phyloP scores from a whole-genome alignment of 2,113 vertebrate species.

The Kryptolebias marmoratus region DNA sequence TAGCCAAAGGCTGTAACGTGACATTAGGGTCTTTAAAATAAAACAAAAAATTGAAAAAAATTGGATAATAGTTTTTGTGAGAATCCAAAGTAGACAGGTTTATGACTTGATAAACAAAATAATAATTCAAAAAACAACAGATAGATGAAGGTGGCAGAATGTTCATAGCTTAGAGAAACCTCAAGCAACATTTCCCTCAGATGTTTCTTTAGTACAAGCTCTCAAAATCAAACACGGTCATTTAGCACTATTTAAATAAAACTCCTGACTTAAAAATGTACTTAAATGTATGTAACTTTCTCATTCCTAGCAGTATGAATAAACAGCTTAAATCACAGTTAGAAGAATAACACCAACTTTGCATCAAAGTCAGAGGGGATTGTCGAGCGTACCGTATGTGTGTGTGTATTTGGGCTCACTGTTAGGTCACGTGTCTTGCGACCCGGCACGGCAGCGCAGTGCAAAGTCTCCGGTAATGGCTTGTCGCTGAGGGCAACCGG shows the following conservation, averaged over 20 bases:
- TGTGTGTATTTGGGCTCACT: constrained; percentile 20
- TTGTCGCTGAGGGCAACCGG: constrained; percentile 54
- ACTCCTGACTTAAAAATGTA: background rate
- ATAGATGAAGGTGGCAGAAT: no score
- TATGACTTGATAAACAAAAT: background rate
- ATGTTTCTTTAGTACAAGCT: no score
- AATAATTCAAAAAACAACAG: background rate
- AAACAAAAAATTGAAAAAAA: background rate
- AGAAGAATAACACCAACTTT: constrained; percentile 56
- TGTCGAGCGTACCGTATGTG: background rate
- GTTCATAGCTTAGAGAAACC: no score
- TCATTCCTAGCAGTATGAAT: background rate
- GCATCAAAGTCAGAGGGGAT: constrained; percentile 66
- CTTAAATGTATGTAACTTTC: background rate
- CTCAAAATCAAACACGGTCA: background rate
- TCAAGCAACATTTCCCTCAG: no score
- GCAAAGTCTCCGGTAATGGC: constrained; percentile 61
- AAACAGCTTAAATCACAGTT: background rate
- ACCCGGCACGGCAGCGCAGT: constrained; percentile 46
- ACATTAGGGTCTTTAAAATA: background rate
- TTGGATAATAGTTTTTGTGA: background rate
- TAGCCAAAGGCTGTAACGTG: constrained; percentile 7
- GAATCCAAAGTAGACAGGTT: background rate
- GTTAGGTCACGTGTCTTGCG: constrained; percentile 52
- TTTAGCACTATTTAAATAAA: background rate